phyloP scores from a whole-genome alignment of 1,140 invertebrate genomes.

The Drosophila truncata region DNA sequence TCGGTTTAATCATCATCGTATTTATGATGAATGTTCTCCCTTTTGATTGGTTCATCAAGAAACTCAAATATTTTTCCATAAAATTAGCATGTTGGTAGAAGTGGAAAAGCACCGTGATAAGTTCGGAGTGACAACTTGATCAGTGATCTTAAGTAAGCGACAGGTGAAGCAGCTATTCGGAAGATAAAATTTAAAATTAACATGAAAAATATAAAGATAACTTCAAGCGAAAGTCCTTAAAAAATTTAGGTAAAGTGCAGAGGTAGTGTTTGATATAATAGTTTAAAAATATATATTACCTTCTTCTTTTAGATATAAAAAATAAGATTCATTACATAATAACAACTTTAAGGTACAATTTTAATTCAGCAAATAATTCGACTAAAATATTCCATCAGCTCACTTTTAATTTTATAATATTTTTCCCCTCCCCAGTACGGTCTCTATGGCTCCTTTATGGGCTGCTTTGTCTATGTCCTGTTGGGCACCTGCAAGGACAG shows the following conservation, averaged over 20 bases:
- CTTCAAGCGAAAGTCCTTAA: background rate
- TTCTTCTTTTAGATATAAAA: background rate
- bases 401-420: background rate
- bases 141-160: slow-evolving; percentile 8
- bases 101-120: slow-evolving; percentile 13
- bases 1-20: background rate
- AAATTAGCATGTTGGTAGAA: slow-evolving; percentile 10
- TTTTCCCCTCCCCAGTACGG: slow-evolving; percentile 87
- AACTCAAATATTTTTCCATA: slow-evolving; percentile 11
- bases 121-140: slow-evolving; percentile 1
- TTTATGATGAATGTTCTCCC: background rate
- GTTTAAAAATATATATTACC: background rate
- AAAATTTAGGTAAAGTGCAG: background rate
- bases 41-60: slow-evolving; percentile 16
- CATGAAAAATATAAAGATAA: background rate
- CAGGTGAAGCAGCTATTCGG: background rate
- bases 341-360: background rate
- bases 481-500: slow-evolving; percentile 96
- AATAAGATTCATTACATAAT: background rate
- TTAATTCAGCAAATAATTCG: background rate
- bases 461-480: slow-evolving; percentile 95
- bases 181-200: background rate
- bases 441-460: slow-evolving; percentile 96
- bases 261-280: background rate
- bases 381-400: background rate